Base-by-base conservation (phyloP, 1,140 invertebrate genomes). In the Tetranychus cinnabarinus region DNA sequence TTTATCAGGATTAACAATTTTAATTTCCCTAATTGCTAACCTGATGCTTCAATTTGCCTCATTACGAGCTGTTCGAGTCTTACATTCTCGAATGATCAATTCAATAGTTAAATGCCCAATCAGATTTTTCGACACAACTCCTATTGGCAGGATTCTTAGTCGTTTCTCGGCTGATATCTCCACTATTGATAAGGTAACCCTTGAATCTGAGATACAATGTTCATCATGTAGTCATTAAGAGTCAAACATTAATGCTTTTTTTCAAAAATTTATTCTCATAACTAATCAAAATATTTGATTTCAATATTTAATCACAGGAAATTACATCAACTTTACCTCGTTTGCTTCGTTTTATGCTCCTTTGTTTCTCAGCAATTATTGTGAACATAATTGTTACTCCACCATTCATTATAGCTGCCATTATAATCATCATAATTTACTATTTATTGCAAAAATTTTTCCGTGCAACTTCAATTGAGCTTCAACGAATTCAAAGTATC, bases 321-420 rank as follows among this genome's bases (percentile, higher is more conserved):
- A 75, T 87, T 42, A 80, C 81, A 10, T 82, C 80, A 45, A 80
- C 83, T 2, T 78, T 85, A 58, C 81, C 82, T 66, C 76, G 83
- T 39, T 75, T 85, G 67, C 72, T 80, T 15, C 82, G 83, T 67
- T 82, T 86, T 64, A 74, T 79, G 1, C 72, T 86, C 33, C 71
- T 86, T 1, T 86, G 84, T 66, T 69, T 77, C 2, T 83, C 82
- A 2, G 82, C 82, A 5, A 77, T 84, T 61, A 65, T 84, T 12
- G 79, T 86, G 10, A 85, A 85, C 71, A 76, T 78, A 1, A 73
- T 78, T 23, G 76, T 83, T 13, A 81, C 81, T 12, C 81, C 81
- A 2, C 84, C 81, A 80, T 84, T 82, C 61, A 66, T 85, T 31
- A 66, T 81, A 1, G 75, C 81, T 7, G 79, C 81, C 31, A 62